These are phyloP conservation scores for Poecilia gillii DNA, from an alignment of 2,797 vertebrate species.

Conservation along the genomic window DNA sequence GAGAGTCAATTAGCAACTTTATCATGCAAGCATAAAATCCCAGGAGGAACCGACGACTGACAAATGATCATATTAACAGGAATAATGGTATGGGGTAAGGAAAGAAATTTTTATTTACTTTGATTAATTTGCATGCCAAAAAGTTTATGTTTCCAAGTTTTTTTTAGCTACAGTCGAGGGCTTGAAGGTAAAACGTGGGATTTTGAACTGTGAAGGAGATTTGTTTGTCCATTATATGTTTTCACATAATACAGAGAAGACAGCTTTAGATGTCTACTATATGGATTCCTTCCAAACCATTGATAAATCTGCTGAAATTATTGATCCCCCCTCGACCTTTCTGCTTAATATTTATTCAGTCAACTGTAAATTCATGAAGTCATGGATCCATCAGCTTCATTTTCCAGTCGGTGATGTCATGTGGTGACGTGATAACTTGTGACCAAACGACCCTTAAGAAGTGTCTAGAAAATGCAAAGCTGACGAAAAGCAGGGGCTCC, in stretches of 20 bases:
- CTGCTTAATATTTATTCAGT: not conserved
- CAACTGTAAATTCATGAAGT: not conserved
- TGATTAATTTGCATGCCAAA: not conserved
- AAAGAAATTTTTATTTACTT: not conserved
- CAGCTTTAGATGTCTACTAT: not conserved
- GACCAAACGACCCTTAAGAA: conserved; percentile 20
- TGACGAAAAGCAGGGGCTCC: conserved; percentile 52
- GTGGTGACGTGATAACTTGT: conserved; percentile 12
- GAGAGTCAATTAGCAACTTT: not conserved
- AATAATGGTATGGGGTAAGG: not conserved
- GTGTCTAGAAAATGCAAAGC: conserved; percentile 13
- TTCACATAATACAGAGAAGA: not conserved
- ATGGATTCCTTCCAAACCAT: not conserved
- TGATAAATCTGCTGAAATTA: not conserved
- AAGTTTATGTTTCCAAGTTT: not conserved
- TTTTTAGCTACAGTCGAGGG: not conserved
- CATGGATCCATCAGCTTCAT: not conserved
- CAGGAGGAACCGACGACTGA: not conserved
- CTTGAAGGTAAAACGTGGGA: not conserved
- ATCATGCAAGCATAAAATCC: not conserved
- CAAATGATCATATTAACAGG: not conserved
- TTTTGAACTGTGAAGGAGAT: not conserved
- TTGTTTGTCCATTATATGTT: not conserved
- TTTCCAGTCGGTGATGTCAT: not conserved
- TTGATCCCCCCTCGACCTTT: not conserved